phyloP scores from a whole-genome alignment of 2,113 vertebrate species.

The Malurus cyaneus region DNA sequence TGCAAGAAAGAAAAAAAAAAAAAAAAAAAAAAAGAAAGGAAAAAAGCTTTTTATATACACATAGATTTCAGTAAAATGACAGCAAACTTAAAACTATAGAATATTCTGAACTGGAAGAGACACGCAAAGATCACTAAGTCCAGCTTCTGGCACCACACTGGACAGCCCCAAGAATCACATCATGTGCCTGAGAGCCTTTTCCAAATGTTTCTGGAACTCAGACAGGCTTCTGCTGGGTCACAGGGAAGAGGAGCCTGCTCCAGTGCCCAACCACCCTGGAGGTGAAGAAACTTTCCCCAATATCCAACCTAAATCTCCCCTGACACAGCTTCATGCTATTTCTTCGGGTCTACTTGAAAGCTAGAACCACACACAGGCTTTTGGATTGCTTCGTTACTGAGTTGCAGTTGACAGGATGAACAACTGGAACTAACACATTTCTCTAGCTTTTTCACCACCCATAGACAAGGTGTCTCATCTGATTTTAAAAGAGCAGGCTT shows the following conservation, averaged over 20 bases:
- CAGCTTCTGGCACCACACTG: neutral
- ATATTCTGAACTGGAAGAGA: neutral
- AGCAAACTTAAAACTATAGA: neutral
- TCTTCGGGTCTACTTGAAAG: neutral
- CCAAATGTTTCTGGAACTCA: neutral
- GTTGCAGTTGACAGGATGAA: neutral
- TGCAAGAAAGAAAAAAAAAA: rapidly evolving
- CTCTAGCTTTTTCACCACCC: neutral
- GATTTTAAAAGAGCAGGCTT: neutral
- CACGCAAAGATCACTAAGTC: neutral
- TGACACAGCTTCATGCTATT: neutral
- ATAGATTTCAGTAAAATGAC: neutral
- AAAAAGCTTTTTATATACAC: neutral
- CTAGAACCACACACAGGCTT: neutral
- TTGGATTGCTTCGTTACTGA: neutral
- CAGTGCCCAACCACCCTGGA: neutral
- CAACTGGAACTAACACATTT: neutral
- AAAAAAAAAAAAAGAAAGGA: neutral
- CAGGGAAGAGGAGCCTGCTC: neutral
- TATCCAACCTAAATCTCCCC: neutral
- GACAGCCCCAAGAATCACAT: neutral
- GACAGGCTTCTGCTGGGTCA: neutral
- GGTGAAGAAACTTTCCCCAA: neutral
- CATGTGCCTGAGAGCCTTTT: neutral
- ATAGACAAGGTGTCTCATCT: neutral